A percentile compares a stretch with the other conserved stretches of the same genome.
These are phyloP conservation scores for Plectrocnemia conspersa DNA, from an alignment of 1,140 invertebrate genomes.

Conservation along the genomic window DNA sequence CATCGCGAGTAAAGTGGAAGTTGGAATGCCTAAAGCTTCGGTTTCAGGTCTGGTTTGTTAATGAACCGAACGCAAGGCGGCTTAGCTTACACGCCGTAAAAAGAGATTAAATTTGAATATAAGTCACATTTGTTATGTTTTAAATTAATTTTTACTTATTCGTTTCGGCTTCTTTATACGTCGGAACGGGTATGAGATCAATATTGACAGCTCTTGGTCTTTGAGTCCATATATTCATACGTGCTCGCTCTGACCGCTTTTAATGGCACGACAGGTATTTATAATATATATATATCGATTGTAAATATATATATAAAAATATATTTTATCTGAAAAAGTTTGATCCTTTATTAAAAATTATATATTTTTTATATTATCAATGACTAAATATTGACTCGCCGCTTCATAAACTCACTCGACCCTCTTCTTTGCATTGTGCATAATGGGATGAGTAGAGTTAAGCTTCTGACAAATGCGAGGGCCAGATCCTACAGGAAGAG, in stretches of 20 bases:
- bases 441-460: too few species aligned
- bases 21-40: not conserved
- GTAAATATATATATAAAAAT: too few species aligned
- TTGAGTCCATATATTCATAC: not conserved
- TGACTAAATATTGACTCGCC: too few species aligned
- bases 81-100: conserved; percentile 21
- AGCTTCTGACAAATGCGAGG: too few species aligned
- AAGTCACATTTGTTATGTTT: conserved; percentile 34
- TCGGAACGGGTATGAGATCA: conserved; percentile 3
- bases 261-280: not conserved
- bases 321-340: too few species aligned
- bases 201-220: conserved; percentile 10
- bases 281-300: too few species aligned
- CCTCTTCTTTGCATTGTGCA: too few species aligned
- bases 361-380: too few species aligned
- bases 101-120: conserved; percentile 34
- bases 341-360: too few species aligned
- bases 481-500: too few species aligned
- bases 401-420: too few species aligned
- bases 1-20: too few species aligned
- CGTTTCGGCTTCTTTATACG: conserved; percentile 23
- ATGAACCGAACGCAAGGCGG: conserved; percentile 5
- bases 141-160: conserved; percentile 34
- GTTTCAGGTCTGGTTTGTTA: not conserved
- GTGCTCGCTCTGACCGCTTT: not conserved